These are phyloP conservation scores for Danio choprae DNA, from an alignment of 2,797 vertebrate species.

Conservation along the genomic window DNA sequence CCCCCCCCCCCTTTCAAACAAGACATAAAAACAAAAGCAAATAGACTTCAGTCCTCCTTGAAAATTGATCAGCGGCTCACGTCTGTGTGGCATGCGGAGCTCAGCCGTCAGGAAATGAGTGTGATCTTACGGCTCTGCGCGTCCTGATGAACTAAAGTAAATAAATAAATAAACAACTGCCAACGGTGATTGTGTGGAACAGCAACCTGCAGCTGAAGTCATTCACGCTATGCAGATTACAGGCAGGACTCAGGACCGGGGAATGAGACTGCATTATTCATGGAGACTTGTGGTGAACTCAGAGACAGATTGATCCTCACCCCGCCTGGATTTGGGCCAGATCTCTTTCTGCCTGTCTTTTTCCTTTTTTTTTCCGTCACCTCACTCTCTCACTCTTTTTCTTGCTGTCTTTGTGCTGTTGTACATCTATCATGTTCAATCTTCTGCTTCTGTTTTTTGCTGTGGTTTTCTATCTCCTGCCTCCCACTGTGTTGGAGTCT, in stretches of 20 bases:
- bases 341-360: conserved; percentile 25
- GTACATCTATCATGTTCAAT: conserved; percentile 27
- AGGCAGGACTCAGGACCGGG: conserved; percentile 37
- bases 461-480: not conserved
- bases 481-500: conserved; percentile 28
- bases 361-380: conserved; percentile 22
- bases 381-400: conserved; percentile 23
- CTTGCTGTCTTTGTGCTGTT: conserved; percentile 24
- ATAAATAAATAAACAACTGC: conserved; percentile 42
- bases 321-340: conserved; percentile 48
- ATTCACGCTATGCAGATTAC: conserved; percentile 55
- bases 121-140: conserved; percentile 15
- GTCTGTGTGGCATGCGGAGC: not conserved
- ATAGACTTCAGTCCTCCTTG: not conserved
- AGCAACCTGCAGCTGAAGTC: conserved; percentile 38
- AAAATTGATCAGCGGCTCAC: conserved; percentile 19
- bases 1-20: too few species aligned
- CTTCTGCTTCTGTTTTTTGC: conserved; percentile 38
- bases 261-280: conserved; percentile 61
- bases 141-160: conserved; percentile 41
- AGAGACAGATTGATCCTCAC: conserved; percentile 54
- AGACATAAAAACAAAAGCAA: conserved; percentile 11
- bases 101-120: conserved; percentile 36
- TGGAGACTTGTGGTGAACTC: conserved; percentile 41
- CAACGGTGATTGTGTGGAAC: conserved; percentile 27